Evolutionary conservation across 2,797 vertebrate species (phyloP), one percentile per base, ranked within the genome.

Genomic region (Geotria australis): DNA sequence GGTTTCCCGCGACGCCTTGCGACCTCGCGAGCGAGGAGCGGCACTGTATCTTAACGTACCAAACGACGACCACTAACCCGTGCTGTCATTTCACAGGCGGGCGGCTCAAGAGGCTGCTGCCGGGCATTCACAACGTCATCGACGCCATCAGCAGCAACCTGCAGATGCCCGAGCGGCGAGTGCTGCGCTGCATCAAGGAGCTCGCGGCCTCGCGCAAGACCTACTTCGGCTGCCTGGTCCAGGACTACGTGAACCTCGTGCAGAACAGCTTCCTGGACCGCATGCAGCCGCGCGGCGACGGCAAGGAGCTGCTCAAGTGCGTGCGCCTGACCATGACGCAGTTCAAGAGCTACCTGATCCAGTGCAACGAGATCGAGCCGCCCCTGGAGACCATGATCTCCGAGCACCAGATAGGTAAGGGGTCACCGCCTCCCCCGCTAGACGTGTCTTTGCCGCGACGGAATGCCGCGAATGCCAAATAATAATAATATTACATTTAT

Each of bases 251-350:
- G 63, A 79, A 77, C 68, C 75, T 94, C 45, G 81, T 82, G 72
- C 89, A 95, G 69, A 93, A 94, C 69, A 78, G 77, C 48, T 77
- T 80, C 61, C 85, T 83, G 68, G 83, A 93, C 57, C 81, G 85
- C 46, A 88, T 91, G 0, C 82, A 78, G 70, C 70, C 70, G 1
- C 38, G 24, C 5, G 4, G 24, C 24, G 24, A 38, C 24, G 51
- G 51, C 8, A 24, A 10, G 9, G 88, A 95, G 63, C 75, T 96
- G 65, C 72, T 96, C 63, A 84, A 89, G 70, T 93, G 85, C 1
- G 68, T 96, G 62, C 73, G 88, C 56, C 84, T 95, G 70, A 94
- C 94, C 62, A 81, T 96, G 78, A 95, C 86, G 10, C 88, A 96
- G 63, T 85, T 85, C 66, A 96, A 96, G 73, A 84, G 82, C 59